Percentiles rank a stretch among this genome's conserved stretches.
phyloP scores from a whole-genome alignment of 2,113 vertebrate genomes.

The Microtus montanus region DNA sequence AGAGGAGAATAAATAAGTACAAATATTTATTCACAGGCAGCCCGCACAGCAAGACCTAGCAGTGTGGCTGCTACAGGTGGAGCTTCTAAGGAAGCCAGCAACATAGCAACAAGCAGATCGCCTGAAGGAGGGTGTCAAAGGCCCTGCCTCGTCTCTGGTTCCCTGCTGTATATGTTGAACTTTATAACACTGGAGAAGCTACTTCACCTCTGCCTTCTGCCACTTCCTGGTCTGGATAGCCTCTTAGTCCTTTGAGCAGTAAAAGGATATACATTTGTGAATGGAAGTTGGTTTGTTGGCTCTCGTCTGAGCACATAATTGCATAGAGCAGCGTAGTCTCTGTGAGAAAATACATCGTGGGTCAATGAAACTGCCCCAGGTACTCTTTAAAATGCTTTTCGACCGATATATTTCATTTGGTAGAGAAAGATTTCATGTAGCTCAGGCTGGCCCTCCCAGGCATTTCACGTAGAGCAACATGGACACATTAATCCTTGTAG shows the following conservation, averaged over 20 bases:
- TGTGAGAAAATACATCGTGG: background rate
- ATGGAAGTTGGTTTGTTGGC: background rate
- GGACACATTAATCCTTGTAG: background rate
- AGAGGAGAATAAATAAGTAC: background rate
- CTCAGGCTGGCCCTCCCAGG: background rate
- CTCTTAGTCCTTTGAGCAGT: conserved; percentile 6
- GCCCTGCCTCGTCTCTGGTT: background rate
- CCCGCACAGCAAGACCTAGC: background rate
- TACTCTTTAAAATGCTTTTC: background rate
- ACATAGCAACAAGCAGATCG: background rate
- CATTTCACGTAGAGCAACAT: background rate
- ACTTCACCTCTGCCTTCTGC: background rate
- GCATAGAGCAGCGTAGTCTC: background rate
- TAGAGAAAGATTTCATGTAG: background rate
- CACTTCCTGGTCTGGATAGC: background rate
- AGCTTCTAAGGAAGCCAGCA: background rate
- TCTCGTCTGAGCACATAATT: background rate
- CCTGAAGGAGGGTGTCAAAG: background rate
- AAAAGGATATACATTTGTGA: background rate
- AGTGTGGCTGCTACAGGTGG: background rate
- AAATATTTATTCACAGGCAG: background rate
- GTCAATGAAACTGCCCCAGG: background rate
- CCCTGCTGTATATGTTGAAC: background rate
- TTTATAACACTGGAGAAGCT: background rate
- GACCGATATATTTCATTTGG: background rate